Percentiles rank a stretch among this genome's conserved stretches.
Conservation (phyloP, 2,888 invertebrate genomes). For the Ormyrus thymus region DNA sequence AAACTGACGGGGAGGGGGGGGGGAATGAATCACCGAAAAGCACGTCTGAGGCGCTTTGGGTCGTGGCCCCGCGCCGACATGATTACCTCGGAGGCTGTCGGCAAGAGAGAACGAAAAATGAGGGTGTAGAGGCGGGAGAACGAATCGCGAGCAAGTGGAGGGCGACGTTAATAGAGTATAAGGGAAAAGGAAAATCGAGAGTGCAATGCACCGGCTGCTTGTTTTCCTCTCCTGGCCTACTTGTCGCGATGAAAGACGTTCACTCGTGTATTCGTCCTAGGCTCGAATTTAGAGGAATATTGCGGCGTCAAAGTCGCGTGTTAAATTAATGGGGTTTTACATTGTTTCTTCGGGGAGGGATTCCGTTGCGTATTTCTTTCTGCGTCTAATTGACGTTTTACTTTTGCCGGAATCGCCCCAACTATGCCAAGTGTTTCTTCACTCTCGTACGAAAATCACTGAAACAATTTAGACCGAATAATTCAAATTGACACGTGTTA, state of each 20-base stretch:
- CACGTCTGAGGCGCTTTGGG: background rate
- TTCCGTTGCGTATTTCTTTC: background rate
- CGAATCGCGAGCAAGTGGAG: slow-evolving; percentile 5
- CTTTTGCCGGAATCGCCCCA: too few relatives aligned
- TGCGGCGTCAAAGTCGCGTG: too few relatives aligned
- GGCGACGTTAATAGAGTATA: slow-evolving; percentile 26
- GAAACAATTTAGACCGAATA: too few relatives aligned
- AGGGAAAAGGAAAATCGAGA: background rate
- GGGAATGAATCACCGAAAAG: slow-evolving; percentile 26
- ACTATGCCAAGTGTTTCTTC: too few relatives aligned
- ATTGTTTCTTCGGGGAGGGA: background rate
- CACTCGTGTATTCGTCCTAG: background rate
- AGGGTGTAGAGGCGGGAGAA: background rate
- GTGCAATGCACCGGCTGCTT: slow-evolving; percentile 1
- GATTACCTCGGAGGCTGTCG: slow-evolving; percentile 9
- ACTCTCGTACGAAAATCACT: too few relatives aligned
- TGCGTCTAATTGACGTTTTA: too few relatives aligned
- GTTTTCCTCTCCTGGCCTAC: background rate
- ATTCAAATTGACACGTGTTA: too few relatives aligned
- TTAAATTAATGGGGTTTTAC: background rate
- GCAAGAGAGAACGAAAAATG: background rate
- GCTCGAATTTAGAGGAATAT: background rate
- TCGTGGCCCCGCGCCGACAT: background rate
- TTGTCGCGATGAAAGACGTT: slow-evolving; percentile 37
- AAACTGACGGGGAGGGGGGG: background rate